phyloP scores from a whole-genome alignment of 2,113 vertebrate species.

The Heterotilapia buettikoferi region DNA sequence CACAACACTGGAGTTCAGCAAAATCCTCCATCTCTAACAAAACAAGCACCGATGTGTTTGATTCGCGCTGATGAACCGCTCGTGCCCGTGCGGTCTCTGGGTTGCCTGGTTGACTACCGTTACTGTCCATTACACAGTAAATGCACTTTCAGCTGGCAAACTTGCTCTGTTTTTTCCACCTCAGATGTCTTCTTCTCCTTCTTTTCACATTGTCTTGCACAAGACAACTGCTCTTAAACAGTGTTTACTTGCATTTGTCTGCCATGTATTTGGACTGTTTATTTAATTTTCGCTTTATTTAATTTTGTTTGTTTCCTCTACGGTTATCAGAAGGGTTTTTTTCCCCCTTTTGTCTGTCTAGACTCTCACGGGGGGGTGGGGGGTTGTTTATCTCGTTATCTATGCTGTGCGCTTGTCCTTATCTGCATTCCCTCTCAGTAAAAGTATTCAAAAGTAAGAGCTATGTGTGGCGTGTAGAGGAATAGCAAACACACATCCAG shows the following conservation, averaged over 20 bases:
- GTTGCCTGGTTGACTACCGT: conserved; percentile 27
- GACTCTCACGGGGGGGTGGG: background rate
- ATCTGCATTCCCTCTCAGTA: conserved; percentile 62
- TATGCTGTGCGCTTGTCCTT: conserved; percentile 27
- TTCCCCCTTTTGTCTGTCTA: conserved; percentile 1
- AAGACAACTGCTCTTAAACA: conserved; percentile 44
- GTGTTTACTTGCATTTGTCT: conserved; percentile 53
- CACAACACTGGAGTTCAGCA: background rate
- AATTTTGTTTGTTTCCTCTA: background rate
- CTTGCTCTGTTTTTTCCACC: conserved; percentile 18
- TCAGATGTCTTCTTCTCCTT: conserved; percentile 29
- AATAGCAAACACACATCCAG: conserved; percentile 52
- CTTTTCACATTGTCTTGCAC: conserved; percentile 33
- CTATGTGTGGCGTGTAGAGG: conserved; percentile 48
- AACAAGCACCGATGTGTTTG: background rate
- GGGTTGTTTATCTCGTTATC: conserved; percentile 37
- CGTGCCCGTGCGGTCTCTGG: background rate
- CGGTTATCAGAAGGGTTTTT: background rate
- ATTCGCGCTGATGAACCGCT: background rate
- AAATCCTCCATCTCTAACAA: background rate
- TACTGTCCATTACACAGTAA: conserved; percentile 62
- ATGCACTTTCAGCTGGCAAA: conserved; percentile 67
- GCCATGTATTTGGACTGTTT: conserved; percentile 3
- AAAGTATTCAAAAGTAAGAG: conserved; percentile 61
- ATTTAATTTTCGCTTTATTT: conserved; percentile 6